Conservation (phyloP, 2,797 vertebrate species). For the Rhabdophis nuchalis region DNA sequence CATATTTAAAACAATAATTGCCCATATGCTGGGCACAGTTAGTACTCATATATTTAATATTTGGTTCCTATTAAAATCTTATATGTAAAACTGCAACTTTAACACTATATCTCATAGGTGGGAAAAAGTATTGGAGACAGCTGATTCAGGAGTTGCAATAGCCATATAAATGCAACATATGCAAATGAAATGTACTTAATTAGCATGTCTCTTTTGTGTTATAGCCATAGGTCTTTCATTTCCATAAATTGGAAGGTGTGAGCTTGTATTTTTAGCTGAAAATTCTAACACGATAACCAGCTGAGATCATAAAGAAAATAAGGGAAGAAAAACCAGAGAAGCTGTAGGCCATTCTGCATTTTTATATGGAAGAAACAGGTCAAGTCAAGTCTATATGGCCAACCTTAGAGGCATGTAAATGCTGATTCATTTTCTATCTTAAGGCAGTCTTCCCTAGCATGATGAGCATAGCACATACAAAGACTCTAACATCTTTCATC, state of each 20-base stretch:
- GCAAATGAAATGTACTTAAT: constrained; percentile 18
- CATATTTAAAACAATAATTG: neutral
- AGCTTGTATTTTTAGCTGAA: neutral
- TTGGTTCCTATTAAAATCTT: neutral
- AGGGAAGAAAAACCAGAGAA: neutral
- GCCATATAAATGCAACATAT: neutral
- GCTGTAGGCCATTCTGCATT: neutral
- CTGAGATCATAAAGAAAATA: neutral
- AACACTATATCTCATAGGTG: neutral
- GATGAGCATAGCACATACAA: neutral
- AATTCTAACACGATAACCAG: neutral
- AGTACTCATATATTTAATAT: neutral
- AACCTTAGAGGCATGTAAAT: neutral
- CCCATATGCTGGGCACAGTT: neutral
- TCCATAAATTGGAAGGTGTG: constrained; percentile 11
- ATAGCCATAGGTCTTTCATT: neutral
- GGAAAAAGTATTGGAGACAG: neutral
- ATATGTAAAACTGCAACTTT: neutral
- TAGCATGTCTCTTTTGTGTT: constrained; percentile 18
- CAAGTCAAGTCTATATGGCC: neutral
- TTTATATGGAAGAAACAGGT: neutral
- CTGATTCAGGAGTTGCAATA: neutral
- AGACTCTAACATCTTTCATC: neutral
- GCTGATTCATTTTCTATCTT: too few relatives aligned
- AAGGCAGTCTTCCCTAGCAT: neutral